Evolutionary conservation across 2,888 invertebrate genomes (phyloP), one percentile per base, ranked within the genome.

Genomic region (Ceriagrion tenellum): DNA sequence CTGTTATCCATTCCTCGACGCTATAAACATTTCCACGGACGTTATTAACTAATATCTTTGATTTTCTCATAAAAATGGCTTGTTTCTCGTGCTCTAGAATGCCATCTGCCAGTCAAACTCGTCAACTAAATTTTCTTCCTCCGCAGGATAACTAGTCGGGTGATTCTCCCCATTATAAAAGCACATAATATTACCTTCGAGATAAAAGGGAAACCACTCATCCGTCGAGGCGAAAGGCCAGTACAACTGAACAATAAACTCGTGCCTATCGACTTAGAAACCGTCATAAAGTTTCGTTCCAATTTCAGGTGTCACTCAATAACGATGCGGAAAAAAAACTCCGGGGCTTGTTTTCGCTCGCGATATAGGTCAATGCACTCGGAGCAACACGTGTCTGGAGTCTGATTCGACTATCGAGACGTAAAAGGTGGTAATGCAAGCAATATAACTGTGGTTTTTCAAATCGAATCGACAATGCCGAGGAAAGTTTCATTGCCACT

Each of bases 221-320:
- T 10, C n/a, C 69, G 3, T 69, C n/a, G 69, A n/a, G n/a, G n/a
- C 69, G 69, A 69, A 69, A 69, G 69, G 69, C 69, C 69, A n/a
- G 69, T 12, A 69, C 13, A 69, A 12, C n/a, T 12, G 69, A n/a
- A 4, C 69, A 69, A 69, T 69, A 69, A n/a, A 69, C 16, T 69
- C 69, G 69, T 26, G 69, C 69, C 69, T 10, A 69, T 69, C n/a
- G 69, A n/a, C 69, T 69, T 69, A n/a, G n/a, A 69, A 69, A n/a
- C n/a, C 69, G 69, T 69, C 69, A n/a, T 69, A n/a, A n/a, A n/a
- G 69, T 69, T n/a, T 69, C 69, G 69, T 69, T 69, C 69, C n/a
- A 69, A 69, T 69, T 69, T 69, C 69, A 69, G 69, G n/a, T n/a
- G 69, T 69, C 69, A 69, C n/a, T 69, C 69, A 69, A 69, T 26